A percentile compares a stretch with the other conserved stretches of the same genome.
Evolutionary conservation across 2,888 invertebrate genomes (phyloP).

Genomic region (Gymnosoma rotundatum): DNA sequence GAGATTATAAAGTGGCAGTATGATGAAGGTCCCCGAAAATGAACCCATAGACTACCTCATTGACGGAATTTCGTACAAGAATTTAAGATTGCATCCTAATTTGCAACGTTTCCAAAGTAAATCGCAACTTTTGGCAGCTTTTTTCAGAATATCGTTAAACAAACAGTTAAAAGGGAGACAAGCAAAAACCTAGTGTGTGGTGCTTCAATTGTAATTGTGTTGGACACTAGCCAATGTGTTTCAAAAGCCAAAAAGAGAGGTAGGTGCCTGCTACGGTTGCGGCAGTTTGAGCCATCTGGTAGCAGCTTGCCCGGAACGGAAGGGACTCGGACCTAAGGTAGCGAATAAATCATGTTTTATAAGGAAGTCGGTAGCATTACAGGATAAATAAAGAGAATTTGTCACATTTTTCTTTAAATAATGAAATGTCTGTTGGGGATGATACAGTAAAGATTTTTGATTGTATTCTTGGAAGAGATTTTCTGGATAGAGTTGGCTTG

Average conservation of each 20-base stretch:
- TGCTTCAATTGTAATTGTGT: constrained; percentile 55
- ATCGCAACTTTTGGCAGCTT: constrained; percentile 50
- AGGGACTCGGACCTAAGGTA: no score
- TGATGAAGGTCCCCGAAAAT: not conserved
- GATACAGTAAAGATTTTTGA: no score
- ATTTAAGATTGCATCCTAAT: constrained; percentile 33
- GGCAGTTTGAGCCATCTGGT: constrained; percentile 42
- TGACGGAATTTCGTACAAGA: constrained; percentile 46
- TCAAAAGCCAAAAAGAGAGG: constrained; percentile 45
- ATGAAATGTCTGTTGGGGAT: no score
- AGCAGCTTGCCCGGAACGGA: constrained; percentile 36
- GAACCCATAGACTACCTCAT: constrained; percentile 48
- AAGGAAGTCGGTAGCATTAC: no score
- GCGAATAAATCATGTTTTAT: no score
- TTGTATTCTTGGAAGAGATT: no score
- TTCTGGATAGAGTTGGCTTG: no score
- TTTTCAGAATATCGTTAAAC: constrained; percentile 40
- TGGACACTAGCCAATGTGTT: constrained; percentile 53
- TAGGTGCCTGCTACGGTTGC: constrained; percentile 60
- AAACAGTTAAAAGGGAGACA: not conserved
- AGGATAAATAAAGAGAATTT: no score
- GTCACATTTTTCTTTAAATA: no score
- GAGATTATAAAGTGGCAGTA: constrained; percentile 33
- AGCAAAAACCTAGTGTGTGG: not conserved
- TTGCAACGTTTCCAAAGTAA: constrained; percentile 31